These are phyloP conservation scores for Agrypnia vestita DNA, from an alignment of 1,140 invertebrate species.

Conservation along the genomic window DNA sequence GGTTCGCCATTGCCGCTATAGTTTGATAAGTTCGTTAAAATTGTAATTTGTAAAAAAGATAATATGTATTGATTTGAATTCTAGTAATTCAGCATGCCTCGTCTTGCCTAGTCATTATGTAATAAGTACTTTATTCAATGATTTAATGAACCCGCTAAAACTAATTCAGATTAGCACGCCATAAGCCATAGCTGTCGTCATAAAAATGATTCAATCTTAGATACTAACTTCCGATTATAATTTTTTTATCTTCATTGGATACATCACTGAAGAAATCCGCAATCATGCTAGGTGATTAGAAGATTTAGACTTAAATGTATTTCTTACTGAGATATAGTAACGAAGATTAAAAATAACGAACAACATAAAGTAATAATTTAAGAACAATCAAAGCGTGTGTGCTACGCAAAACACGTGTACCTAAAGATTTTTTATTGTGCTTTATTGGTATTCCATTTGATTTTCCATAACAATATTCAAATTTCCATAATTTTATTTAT, in stretches of 20 bases:
- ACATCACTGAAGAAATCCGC: background rate
- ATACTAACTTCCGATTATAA: background rate
- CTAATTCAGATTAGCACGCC: too few relatives aligned
- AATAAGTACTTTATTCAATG: too few relatives aligned
- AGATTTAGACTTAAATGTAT: background rate
- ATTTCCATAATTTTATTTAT: background rate
- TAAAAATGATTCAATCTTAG: too few relatives aligned
- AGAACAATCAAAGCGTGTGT: background rate
- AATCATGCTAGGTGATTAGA: background rate
- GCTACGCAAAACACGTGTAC: constrained; percentile 31
- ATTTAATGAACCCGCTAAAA: too few relatives aligned
- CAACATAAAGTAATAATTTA: background rate
- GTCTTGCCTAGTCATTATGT: too few relatives aligned
- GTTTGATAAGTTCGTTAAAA: too few relatives aligned
- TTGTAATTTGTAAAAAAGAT: too few relatives aligned
- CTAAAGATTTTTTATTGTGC: constrained; percentile 15
- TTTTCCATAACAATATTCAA: background rate
- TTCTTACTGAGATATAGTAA: background rate
- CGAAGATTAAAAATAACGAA: background rate
- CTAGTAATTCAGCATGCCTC: too few relatives aligned
- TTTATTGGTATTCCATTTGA: background rate
- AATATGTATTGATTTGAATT: too few relatives aligned
- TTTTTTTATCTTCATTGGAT: background rate
- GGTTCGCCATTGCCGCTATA: too few relatives aligned
- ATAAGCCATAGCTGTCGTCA: too few relatives aligned